Evolutionary conservation across 2,888 invertebrate species (phyloP), one percentile per base, ranked within the genome.

Genomic region (Sericinus montela): DNA sequence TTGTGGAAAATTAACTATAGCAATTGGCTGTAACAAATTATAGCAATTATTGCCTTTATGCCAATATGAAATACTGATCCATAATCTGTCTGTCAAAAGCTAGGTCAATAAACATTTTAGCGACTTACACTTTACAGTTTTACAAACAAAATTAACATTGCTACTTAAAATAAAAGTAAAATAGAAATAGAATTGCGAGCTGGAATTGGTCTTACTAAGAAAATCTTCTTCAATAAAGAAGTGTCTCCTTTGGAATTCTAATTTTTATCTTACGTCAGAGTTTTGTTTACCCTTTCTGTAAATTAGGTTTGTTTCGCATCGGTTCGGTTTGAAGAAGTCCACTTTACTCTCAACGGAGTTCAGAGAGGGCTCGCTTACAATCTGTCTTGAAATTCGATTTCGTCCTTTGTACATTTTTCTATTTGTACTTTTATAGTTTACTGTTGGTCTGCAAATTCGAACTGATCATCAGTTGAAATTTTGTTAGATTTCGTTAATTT

Each of bases 221-320:
- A 28, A 10, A 25, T 29, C 10, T 11, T 30, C 19, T 14, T 6
- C 6, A 36, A 42, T 29, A 48, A 48, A 36, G 15, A 38, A 43
- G 14, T 32, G 39, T 47, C 43, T 32, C 45, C 30, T 37, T 41
- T 36, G 13, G 50, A 45, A 45, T 50, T 45, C 37, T 37, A 32
- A 50, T 45, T 50, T 41, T 15, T 45, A 41, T 40, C 45, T 25
- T 36, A 8, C 37, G 25, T n/a, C 46, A 45, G 48, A 52, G 43
- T 54, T 72, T 71, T 75, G 74, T 76, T 70, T 74, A 74, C 72
- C 78, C 76, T 76, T 78, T 70, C 62, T 59, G 62, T 67, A 80
- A 81, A 81, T 81, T 77, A 72, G 70, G 69, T 80, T 80, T 66
- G 76, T 74, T 67, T 59, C 72, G 69, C 62, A 53, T 63, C 63